phyloP scores from a whole-genome alignment of 2,797 vertebrate species.

The Mormyrus proboscirostris region DNA sequence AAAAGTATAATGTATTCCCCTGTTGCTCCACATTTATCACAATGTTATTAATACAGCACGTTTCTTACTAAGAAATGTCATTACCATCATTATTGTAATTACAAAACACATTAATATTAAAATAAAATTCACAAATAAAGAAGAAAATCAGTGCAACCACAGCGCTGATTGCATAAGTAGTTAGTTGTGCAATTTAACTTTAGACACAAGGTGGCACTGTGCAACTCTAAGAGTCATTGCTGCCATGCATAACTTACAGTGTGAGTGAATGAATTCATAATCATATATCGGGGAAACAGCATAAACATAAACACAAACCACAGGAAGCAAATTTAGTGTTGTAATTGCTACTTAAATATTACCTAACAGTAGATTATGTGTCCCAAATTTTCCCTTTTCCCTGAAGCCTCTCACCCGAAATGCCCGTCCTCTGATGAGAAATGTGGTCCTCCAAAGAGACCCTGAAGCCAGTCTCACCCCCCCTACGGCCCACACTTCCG shows the following conservation, averaged over 20 bases:
- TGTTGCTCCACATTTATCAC: background rate
- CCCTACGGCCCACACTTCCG: conserved; percentile 63
- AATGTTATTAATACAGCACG: background rate
- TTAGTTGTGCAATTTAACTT: background rate
- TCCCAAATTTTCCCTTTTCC: background rate
- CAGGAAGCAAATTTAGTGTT: background rate
- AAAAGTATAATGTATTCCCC: background rate
- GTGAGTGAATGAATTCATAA: background rate
- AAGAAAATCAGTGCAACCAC: background rate
- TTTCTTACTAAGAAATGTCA: background rate
- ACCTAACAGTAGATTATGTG: background rate
- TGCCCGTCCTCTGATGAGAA: conserved; percentile 74
- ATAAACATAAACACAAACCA: background rate
- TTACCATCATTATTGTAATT: background rate
- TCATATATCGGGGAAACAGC: background rate
- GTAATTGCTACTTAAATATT: background rate
- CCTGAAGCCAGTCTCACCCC: conserved; percentile 68
- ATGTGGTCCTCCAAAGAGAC: conserved; percentile 72
- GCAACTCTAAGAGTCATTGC: background rate
- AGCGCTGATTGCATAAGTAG: background rate
- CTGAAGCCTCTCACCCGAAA: conserved; percentile 50
- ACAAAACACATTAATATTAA: background rate
- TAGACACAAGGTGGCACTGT: conserved; percentile 4
- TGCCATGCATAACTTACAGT: background rate
- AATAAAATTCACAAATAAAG: background rate